Evolutionary conservation across 1,140 invertebrate species (phyloP), one percentile per base, ranked within the genome.

Genomic region (Philaenus spumarius): DNA sequence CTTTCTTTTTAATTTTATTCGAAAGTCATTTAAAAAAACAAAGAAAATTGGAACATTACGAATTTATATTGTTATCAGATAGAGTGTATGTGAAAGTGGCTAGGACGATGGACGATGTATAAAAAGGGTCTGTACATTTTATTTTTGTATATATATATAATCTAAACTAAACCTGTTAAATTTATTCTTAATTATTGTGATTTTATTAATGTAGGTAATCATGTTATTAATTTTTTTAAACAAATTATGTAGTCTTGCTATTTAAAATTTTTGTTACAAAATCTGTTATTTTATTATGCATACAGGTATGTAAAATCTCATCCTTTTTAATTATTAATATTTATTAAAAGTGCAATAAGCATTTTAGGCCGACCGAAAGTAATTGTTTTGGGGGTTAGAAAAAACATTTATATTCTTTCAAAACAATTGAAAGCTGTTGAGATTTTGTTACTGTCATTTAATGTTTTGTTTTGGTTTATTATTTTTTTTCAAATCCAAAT

Each of bases 121-220:
- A 46, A 46, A 20, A 46, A 46, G 17, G 43, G 17, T 46, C 9
- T 46, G 43, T 46, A 46, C 14, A 46, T 46, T 46, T 46, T 46
- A 46, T 46, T 46, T 46, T 46, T 46, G 43, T 46, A 46, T 46
- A 42, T 42, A 46, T 4, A 30, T 30, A 30, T 30, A 30, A 30
- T 30, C 26, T 46, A 46, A 46, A 17, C 17, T 46, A 46, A 46
- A 46, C 12, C 43, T 46, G 43, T 46, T 46, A 46, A 46, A 46
- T 46, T 46, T 46, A 20, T 20, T 46, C 43, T 30, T 30, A 30
- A 30, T 43, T 43, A 43, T 46, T 46, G 43, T 46, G 43, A 46
- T 46, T 46, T 46, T 20, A 46, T 46, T 20, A 19, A 20, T 17
- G 11, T 20, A 23, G 43, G 17, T 46, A 46, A 20, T 46, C 17